A percentile compares a stretch with the other conserved stretches of the same genome.
Conservation (phyloP, 2,888 invertebrate species). For the Steinernema hermaphroditum region DNA sequence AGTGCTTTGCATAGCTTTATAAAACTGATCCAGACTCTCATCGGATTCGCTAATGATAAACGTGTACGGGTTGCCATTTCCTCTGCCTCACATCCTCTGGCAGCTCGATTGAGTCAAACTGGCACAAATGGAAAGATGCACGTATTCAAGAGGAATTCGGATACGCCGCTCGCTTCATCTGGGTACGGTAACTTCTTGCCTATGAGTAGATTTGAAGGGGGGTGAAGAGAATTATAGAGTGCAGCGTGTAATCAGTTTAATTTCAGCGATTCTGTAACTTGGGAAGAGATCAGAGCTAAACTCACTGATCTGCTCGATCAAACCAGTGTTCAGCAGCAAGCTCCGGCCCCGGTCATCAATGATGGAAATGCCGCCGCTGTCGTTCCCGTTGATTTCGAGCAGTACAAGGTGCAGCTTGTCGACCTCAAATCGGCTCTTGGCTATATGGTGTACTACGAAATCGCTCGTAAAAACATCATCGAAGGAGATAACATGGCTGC, state of each 20-base stretch:
- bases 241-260: too few relatives aligned
- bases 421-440: conserved; percentile 86
- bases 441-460: conserved; percentile 81
- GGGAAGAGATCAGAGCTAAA: conserved; percentile 36
- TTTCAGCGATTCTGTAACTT: conserved; percentile 44
- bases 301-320: conserved; percentile 46
- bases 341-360: conserved; percentile 7
- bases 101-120: conserved; percentile 43
- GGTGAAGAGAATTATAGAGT: conserved; percentile 25
- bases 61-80: conserved; percentile 45
- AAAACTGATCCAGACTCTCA: conserved; percentile 49
- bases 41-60: conserved; percentile 53
- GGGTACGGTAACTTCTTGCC: conserved; percentile 20
- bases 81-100: conserved; percentile 50
- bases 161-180: conserved; percentile 40
- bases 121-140: conserved; percentile 42
- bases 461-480: conserved; percentile 76
- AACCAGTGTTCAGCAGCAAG: background rate
- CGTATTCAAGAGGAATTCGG: conserved; percentile 38
- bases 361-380: background rate
- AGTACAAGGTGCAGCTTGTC: conserved; percentile 75
- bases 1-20: background rate
- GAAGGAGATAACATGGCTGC: conserved; percentile 77
- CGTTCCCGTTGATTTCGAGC: conserved; percentile 44
- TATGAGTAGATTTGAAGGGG: background rate